Percentiles rank a stretch among this genome's conserved stretches.
Evolutionary conservation across 2,113 vertebrate species (phyloP).

Genomic region (Sus scrofa): DNA sequence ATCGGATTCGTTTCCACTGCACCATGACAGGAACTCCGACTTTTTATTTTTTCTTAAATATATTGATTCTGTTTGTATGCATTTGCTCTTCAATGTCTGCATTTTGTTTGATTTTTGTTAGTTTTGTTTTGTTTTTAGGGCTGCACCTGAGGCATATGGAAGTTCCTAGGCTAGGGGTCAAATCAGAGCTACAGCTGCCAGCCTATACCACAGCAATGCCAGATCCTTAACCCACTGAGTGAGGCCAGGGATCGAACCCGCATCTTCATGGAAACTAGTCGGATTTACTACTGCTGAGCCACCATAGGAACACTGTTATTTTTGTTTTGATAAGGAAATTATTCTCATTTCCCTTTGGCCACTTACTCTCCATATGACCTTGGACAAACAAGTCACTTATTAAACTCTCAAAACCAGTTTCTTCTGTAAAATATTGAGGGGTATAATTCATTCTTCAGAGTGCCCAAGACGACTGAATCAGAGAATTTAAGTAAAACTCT

Average conservation of each 20-base stretch:
- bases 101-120: conserved; percentile 8
- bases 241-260: too few relatives aligned
- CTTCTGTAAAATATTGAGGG: not conserved
- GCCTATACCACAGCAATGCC: too few relatives aligned
- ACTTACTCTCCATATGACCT: not conserved
- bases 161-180: too few relatives aligned
- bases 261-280: too few relatives aligned
- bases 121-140: not conserved
- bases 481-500: conserved; percentile 26
- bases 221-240: too few relatives aligned
- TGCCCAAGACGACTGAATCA: not conserved
- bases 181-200: too few relatives aligned
- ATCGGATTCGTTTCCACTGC: too few relatives aligned
- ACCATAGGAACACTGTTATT: not conserved
- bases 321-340: not conserved
- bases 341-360: not conserved
- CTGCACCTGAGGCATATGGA: too few relatives aligned
- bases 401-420: not conserved
- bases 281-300: too few relatives aligned
- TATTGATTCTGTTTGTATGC: not conserved
- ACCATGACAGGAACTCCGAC: too few relatives aligned
- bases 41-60: not conserved
- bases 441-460: not conserved
- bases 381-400: not conserved
- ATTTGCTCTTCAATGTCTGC: not conserved